phyloP scores from a whole-genome alignment of 2,113 vertebrate genomes.

The Heteronetta atricapilla region DNA sequence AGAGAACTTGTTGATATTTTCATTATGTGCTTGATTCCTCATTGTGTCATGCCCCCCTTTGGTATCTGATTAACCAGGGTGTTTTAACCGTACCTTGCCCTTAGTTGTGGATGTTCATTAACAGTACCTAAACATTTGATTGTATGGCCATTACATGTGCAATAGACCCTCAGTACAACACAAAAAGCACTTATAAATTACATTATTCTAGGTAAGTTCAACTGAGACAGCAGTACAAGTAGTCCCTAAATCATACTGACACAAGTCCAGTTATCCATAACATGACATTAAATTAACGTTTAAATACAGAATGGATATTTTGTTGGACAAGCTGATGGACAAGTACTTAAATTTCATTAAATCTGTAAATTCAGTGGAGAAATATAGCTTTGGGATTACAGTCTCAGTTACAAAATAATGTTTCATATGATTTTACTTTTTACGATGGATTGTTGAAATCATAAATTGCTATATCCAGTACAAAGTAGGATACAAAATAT shows the following conservation, averaged over 20 bases:
- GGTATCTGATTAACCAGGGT: background rate
- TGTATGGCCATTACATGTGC: background rate
- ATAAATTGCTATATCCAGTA: background rate
- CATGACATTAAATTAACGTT: background rate
- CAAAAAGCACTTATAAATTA: background rate
- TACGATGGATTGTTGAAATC: background rate
- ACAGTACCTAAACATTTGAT: constrained; percentile 20
- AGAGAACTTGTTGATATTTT: background rate
- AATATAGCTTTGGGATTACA: constrained; percentile 6
- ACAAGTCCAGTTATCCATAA: background rate
- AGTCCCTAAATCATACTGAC: constrained; percentile 23
- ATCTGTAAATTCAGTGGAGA: background rate
- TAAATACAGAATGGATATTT: background rate
- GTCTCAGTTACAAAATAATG: constrained; percentile 11
- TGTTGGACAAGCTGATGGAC: background rate
- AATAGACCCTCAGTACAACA: background rate
- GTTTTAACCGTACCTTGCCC: background rate
- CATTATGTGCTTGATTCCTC: background rate
- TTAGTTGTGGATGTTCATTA: background rate
- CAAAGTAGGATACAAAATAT: background rate
- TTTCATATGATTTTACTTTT: background rate
- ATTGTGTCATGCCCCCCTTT: background rate
- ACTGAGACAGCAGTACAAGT: background rate
- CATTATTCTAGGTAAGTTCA: constrained; percentile 28
- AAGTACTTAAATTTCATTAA: constrained; percentile 21